These are phyloP conservation scores for Mystacornis crossleyi DNA, from an alignment of 2,113 vertebrate genomes.

Conservation along the genomic window DNA sequence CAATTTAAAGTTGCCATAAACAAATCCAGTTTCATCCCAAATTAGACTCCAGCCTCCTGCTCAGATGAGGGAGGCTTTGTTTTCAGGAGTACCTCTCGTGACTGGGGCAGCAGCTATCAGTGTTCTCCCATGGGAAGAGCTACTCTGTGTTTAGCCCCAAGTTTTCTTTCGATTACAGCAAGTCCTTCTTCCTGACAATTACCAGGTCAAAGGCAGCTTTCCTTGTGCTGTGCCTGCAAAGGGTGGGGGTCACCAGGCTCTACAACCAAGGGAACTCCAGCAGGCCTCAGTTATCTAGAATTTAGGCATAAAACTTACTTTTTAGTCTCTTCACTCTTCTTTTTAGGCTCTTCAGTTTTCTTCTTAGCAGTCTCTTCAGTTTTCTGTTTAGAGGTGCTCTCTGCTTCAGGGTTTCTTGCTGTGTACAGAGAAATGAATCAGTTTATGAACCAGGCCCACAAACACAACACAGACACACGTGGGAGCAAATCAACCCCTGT, in stretches of 20 bases:
- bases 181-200: not conserved
- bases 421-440: not conserved
- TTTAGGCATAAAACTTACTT: not conserved
- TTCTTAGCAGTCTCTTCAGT: conserved; percentile 36
- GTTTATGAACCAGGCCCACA: not conserved
- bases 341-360: conserved; percentile 32
- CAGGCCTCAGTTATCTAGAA: not conserved
- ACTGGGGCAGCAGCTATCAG: not conserved
- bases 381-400: conserved; percentile 6
- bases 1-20: not conserved
- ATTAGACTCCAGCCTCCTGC: not conserved
- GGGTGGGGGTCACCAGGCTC: not conserved
- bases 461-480: not conserved
- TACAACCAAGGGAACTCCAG: not conserved
- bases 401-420: conserved; percentile 67
- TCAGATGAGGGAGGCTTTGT: not conserved
- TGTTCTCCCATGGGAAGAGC: not conserved
- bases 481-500: not conserved
- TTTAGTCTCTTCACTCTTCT: conserved; percentile 64
- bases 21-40: not conserved
- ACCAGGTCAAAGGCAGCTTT: not conserved
- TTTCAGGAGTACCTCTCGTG: not conserved
- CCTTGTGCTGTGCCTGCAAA: not conserved
- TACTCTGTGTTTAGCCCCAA: not conserved
- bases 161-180: not conserved